phyloP scores from a whole-genome alignment of 2,113 vertebrate species.

The Odobenus rosmarus region DNA sequence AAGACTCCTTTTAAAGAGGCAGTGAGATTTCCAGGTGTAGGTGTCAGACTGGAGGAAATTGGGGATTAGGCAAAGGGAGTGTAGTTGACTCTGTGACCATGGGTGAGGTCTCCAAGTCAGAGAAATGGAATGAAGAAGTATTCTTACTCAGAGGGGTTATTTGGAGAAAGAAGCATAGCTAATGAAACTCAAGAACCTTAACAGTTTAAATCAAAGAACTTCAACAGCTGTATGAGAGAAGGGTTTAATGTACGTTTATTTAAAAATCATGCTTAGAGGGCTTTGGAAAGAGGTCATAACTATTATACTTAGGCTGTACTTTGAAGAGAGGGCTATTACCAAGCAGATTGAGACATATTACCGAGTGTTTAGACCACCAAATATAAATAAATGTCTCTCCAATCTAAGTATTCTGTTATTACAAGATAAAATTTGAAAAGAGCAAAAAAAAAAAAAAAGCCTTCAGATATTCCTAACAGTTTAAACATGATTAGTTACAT shows the following conservation, averaged over 20 bases:
- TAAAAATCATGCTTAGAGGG: not conserved
- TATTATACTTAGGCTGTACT: not conserved
- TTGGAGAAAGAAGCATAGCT: not conserved
- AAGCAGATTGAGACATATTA: not conserved
- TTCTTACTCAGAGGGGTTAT: not conserved
- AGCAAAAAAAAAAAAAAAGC: not conserved
- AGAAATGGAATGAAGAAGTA: constrained; percentile 39
- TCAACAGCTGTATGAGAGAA: not conserved
- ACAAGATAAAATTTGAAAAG: constrained; percentile 32
- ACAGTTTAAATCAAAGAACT: not conserved
- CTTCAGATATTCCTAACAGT: not conserved
- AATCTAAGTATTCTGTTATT: constrained; percentile 41
- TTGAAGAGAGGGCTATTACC: not conserved
- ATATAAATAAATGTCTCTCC: constrained; percentile 41
- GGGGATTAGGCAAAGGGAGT: not conserved
- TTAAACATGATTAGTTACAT: not conserved
- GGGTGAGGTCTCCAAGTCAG: not conserved
- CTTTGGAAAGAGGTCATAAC: not conserved
- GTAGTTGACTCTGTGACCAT: not conserved
- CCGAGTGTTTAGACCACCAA: not conserved
- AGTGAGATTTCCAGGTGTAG: not conserved
- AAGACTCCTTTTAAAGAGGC: not conserved
- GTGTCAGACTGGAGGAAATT: not conserved
- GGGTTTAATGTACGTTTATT: not conserved
- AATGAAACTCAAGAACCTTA: not conserved